These are phyloP conservation scores for Cirrhinus mrigala DNA, from an alignment of 2,797 vertebrate species.

Conservation along the genomic window DNA sequence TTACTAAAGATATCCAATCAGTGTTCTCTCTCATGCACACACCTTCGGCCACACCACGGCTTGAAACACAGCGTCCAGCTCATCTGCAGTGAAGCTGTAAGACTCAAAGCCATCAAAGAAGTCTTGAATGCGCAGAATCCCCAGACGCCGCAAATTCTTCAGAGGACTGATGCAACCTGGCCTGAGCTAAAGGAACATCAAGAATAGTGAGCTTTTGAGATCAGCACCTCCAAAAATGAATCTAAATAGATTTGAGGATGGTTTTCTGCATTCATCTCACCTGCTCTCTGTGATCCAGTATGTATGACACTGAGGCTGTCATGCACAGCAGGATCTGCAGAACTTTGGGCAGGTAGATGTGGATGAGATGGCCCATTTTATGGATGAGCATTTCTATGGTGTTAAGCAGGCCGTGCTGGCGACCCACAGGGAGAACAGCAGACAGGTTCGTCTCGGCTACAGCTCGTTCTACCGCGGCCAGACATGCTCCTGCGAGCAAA, in stretches of 20 bases:
- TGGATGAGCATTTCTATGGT: slow-evolving; percentile 88
- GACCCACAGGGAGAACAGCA: slow-evolving; percentile 90
- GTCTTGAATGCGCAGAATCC: slow-evolving; percentile 86
- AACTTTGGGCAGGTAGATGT: slow-evolving; percentile 86
- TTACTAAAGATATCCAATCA: neutral
- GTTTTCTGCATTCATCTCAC: slow-evolving; percentile 68
- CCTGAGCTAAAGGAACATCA: slow-evolving; percentile 79
- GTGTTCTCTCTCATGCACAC: slow-evolving; percentile 27
- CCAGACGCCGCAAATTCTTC: slow-evolving; percentile 92
- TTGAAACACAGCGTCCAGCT: slow-evolving; percentile 90
- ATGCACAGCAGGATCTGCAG: slow-evolving; percentile 93
- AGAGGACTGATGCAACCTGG: slow-evolving; percentile 87
- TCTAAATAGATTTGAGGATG: neutral
- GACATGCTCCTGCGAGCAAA: slow-evolving; percentile 80
- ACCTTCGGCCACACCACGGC: slow-evolving; percentile 96
- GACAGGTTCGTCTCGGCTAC: slow-evolving; percentile 80
- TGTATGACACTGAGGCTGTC: slow-evolving; percentile 81
- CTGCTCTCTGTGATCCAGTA: slow-evolving; percentile 88
- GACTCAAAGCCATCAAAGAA: slow-evolving; percentile 91
- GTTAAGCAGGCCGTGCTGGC: slow-evolving; percentile 91
- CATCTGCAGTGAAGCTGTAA: slow-evolving; percentile 86
- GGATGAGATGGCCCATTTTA: slow-evolving; percentile 91
- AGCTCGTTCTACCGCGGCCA: slow-evolving; percentile 82
- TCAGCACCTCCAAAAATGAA: neutral
- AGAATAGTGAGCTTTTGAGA: neutral